Evolutionary conservation across 2,113 vertebrate species (phyloP), one percentile per base, ranked within the genome.

Genomic region (Epinephelus fuscoguttatus): DNA sequence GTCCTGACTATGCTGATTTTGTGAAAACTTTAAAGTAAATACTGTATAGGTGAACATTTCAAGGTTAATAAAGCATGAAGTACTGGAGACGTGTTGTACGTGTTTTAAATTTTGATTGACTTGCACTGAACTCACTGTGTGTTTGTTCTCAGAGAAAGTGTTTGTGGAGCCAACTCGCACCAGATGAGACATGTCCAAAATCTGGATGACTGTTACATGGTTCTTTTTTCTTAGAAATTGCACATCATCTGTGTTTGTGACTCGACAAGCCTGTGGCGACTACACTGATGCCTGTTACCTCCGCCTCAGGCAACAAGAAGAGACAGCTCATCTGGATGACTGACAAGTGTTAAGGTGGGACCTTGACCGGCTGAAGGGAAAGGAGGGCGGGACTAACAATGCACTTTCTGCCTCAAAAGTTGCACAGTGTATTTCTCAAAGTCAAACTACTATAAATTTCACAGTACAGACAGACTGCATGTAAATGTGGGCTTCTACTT

Each of bases 401-500:
- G 12, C 47, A 60, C 55, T 23, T 70, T 53, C 77, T 70, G 33
- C 27, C 59, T 53, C 6, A 11, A 30, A 70, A 77, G 37, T 27
- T 66, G n/a, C 69, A 42, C 17, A 7, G 23, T 52, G 53, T 12
- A 8, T 60, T 77, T 56, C 63, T 52, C 21, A 79, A 76, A 66
- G 78, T 84, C 64, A 21, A 82, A 72, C 33, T 42, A 37, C 27
- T 42, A 37, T 27, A 59, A 17, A 78, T 85, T 69, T 68, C 50
- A 85, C 70, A 79, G 75, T 71, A 66, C 3, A 42, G 74, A 10
- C 9, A 66, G 68, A 82, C 53, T 82, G 77, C 62, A 53, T 56
- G 49, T 49, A 55, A 78, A 81, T 57, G 27, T 75, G 62, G 61
- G 70, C 45, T 79, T 78, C 59, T 73, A 63, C 82, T 80, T 1